phyloP scores from a whole-genome alignment of 2,113 vertebrate species.

The Rynchops niger region DNA sequence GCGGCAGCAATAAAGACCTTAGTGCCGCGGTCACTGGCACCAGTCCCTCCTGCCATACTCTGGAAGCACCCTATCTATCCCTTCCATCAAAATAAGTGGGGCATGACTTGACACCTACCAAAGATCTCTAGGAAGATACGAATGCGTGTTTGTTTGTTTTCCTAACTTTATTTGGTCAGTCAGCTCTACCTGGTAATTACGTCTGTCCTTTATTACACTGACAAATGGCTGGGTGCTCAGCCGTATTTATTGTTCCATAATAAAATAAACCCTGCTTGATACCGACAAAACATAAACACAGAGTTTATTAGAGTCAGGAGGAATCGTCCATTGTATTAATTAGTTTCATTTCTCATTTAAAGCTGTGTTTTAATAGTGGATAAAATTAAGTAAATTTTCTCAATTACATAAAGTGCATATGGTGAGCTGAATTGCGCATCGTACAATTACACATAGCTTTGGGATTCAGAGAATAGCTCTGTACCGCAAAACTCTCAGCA shows the following conservation, averaged over 20 bases:
- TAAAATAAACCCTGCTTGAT: conserved; percentile 4
- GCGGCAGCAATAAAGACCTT: too few species aligned
- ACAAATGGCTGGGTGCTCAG: conserved; percentile 8
- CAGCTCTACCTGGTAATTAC: background rate
- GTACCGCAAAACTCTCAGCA: conserved; percentile 43
- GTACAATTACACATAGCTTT: conserved; percentile 21
- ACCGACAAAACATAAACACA: background rate
- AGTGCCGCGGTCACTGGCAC: background rate
- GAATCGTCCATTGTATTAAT: conserved; percentile 4
- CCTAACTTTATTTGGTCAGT: background rate
- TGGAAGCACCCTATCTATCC: background rate
- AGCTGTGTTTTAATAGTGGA: background rate
- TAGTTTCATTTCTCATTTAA: conserved; percentile 34
- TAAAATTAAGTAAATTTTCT: conserved; percentile 49
- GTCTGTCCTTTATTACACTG: background rate
- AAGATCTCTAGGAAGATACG: background rate
- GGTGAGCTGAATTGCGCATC: background rate
- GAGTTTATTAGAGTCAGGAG: conserved; percentile 14
- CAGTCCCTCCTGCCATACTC: background rate
- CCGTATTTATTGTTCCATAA: background rate
- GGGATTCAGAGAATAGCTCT: conserved; percentile 28
- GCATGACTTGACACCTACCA: background rate
- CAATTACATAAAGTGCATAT: conserved; percentile 24
- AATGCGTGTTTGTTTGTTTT: background rate
- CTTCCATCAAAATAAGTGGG: background rate